Conservation (phyloP, 2,113 vertebrate genomes). For the Bos javanicus region DNA sequence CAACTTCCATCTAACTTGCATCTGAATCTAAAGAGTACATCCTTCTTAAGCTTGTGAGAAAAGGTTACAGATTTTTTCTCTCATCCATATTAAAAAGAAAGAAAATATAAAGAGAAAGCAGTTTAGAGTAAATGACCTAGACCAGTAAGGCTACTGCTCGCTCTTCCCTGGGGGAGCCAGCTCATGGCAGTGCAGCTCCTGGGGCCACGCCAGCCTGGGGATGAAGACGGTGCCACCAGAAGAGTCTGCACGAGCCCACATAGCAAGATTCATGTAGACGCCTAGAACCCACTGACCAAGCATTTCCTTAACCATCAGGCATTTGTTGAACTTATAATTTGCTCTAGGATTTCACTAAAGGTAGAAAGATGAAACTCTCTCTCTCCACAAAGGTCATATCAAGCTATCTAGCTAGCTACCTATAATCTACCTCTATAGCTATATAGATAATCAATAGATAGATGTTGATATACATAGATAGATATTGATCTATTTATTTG, state of each 20-base stretch:
- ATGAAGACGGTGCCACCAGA: fast-evolving
- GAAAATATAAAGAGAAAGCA: neutral
- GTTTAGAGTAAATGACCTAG: fast-evolving
- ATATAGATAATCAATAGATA: neutral
- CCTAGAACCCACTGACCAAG: no score
- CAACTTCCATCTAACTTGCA: neutral
- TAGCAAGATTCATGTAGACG: neutral
- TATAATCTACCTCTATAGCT: neutral
- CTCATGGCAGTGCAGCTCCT: fast-evolving
- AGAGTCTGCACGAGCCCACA: fast-evolving
- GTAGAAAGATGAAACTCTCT: neutral
- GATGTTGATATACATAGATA: neutral
- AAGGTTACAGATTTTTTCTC: neutral
- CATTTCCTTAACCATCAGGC: no score
- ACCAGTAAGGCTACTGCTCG: fast-evolving
- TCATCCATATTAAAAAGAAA: neutral
- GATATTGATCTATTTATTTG: neutral
- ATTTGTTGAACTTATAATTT: neutral
- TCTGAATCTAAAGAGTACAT: conserved; percentile 21
- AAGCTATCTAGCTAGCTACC: neutral
- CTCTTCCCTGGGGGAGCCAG: fast-evolving
- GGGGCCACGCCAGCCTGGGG: fast-evolving
- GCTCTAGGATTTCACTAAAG: neutral
- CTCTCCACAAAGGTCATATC: neutral
- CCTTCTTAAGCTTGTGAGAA: neutral